Evolutionary conservation across 2,113 vertebrate genomes (phyloP).

Genomic region (Oplegnathus fasciatus): DNA sequence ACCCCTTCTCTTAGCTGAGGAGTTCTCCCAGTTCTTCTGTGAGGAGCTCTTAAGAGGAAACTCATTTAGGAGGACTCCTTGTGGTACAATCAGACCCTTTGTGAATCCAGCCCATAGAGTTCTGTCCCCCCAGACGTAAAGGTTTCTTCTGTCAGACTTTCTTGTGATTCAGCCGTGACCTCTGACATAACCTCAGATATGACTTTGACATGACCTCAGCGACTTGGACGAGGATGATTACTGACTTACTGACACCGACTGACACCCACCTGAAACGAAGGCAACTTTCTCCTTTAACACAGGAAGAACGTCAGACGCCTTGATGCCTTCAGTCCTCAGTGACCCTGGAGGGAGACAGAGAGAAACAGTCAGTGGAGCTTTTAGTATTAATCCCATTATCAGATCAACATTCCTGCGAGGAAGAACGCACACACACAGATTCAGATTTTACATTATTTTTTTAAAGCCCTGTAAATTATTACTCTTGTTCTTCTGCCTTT

Average conservation of each 20-base stretch:
- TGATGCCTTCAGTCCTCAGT: slow-evolving; percentile 95
- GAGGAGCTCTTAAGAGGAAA: background rate
- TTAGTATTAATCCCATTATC: slow-evolving; percentile 74
- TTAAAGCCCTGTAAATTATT: background rate
- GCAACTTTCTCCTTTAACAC: slow-evolving; percentile 98
- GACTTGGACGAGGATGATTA: background rate
- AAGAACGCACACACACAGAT: slow-evolving; percentile 20
- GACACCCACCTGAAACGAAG: slow-evolving; percentile 96
- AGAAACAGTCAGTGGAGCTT: slow-evolving; percentile 24
- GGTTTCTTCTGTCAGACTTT: background rate
- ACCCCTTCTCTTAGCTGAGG: background rate
- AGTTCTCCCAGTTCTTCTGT: background rate
- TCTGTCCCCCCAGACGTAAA: too few relatives aligned
- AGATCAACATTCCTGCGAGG: slow-evolving; percentile 75
- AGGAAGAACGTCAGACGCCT: slow-evolving; percentile 96
- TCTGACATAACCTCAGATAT: too few relatives aligned
- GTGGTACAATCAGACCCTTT: background rate
- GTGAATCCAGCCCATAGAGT: background rate
- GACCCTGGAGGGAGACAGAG: slow-evolving; percentile 85
- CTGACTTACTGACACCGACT: background rate
- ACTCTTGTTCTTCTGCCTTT: background rate
- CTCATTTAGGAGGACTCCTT: background rate
- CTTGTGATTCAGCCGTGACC: background rate
- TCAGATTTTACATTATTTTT: background rate
- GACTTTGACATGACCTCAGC: background rate